Evolutionary conservation across 1,140 invertebrate species (phyloP).

Genomic region (Drosophila kanapiae): DNA sequence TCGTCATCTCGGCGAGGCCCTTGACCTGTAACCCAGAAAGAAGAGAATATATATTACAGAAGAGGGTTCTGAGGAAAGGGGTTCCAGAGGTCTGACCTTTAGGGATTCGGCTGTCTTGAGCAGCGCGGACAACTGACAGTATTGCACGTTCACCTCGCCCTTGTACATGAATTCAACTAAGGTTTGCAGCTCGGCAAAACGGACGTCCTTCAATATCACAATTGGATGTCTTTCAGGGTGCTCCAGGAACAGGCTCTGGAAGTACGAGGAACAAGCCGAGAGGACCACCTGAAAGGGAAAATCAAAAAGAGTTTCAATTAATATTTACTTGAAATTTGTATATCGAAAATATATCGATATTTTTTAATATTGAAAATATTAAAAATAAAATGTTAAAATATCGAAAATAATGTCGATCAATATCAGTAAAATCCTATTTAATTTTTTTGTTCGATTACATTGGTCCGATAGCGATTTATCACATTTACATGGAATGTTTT

Average conservation of each 20-base stretch:
- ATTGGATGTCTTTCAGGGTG: constrained; percentile 96
- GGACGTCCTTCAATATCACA: constrained; percentile 96
- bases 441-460: no score
- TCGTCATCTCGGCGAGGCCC: constrained; percentile 96
- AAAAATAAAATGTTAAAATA: no score
- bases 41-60: no score
- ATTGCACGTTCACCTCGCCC: constrained; percentile 97
- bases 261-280: constrained; percentile 97
- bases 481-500: no score
- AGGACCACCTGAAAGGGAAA: constrained; percentile 89
- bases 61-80: neutral
- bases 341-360: no score
- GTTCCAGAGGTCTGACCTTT: constrained; percentile 86
- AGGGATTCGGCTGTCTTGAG: constrained; percentile 97
- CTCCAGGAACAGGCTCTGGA: constrained; percentile 95
- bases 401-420: no score
- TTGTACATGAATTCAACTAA: constrained; percentile 98
- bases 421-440: no score
- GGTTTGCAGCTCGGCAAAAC: constrained; percentile 94
- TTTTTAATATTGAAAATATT: no score
- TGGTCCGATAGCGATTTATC: no score
- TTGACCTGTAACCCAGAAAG: constrained; percentile 87
- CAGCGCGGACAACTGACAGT: constrained; percentile 95
- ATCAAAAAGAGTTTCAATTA: neutral
- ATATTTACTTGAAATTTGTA: no score